Evolutionary conservation across 1,140 invertebrate species (phyloP).

Genomic region (Leguminivora glycinivorella): DNA sequence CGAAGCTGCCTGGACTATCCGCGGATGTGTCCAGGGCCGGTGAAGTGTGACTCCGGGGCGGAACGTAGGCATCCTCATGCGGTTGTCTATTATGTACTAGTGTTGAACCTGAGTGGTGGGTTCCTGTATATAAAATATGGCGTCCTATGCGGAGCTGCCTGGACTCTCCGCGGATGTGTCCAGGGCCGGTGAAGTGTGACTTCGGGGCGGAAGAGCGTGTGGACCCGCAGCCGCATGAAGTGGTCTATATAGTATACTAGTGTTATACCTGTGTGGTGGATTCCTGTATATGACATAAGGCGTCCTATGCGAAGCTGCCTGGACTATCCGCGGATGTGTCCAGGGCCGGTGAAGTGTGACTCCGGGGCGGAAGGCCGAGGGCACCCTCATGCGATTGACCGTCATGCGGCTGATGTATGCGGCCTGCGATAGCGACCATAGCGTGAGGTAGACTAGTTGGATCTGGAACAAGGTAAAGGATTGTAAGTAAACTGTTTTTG

Average conservation of each 20-base stretch:
- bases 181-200: constrained; percentile 51
- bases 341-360: constrained; percentile 51
- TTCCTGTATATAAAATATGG: constrained; percentile 62
- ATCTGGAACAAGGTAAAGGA: constrained; percentile 41
- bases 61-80: constrained; percentile 57
- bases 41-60: constrained; percentile 58
- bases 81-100: too few species aligned
- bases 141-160: constrained; percentile 52
- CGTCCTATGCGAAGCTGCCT: constrained; percentile 52
- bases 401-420: constrained; percentile 61
- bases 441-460: constrained; percentile 46
- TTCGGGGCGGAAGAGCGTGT: constrained; percentile 57
- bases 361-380: constrained; percentile 61
- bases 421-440: constrained; percentile 54
- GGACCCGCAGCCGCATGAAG: too few species aligned
- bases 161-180: constrained; percentile 45
- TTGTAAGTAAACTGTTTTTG: too few species aligned
- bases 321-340: constrained; percentile 45
- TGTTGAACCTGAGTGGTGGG: constrained; percentile 57
- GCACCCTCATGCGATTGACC: constrained; percentile 52
- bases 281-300: constrained; percentile 62
- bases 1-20: constrained; percentile 49
- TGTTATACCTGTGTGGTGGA: constrained; percentile 57
- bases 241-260: too few species aligned
- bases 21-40: constrained; percentile 45